Evolutionary conservation across 2,888 invertebrate species (phyloP).

Genomic region (Xanthia icteritia): DNA sequence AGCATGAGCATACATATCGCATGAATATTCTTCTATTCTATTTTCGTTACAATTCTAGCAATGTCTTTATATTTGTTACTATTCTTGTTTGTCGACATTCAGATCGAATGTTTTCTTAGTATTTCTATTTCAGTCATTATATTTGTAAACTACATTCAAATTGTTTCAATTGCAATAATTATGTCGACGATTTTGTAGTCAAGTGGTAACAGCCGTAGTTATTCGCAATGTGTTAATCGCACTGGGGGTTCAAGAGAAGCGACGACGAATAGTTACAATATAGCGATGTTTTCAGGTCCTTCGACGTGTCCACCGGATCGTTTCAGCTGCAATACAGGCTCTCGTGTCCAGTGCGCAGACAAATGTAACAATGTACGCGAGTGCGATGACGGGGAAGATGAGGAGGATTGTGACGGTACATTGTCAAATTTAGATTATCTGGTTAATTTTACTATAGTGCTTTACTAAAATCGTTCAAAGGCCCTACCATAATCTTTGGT

Average conservation of each 20-base stretch:
- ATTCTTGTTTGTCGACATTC: slow-evolving; percentile 25
- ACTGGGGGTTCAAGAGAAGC: slow-evolving; percentile 18
- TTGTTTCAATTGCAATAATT: background rate
- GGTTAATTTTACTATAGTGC: background rate
- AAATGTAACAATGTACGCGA: slow-evolving; percentile 87
- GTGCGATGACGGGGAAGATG: slow-evolving; percentile 91
- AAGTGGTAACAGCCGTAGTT: slow-evolving; percentile 52
- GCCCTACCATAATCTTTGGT: background rate
- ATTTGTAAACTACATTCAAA: background rate
- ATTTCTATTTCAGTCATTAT: slow-evolving; percentile 19
- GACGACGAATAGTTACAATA: slow-evolving; percentile 1
- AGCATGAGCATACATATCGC: slow-evolving; percentile 57
- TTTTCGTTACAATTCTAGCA: slow-evolving; percentile 7
- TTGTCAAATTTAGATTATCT: slow-evolving; percentile 4
- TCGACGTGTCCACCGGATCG: slow-evolving; percentile 72
- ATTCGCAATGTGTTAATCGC: slow-evolving; percentile 53
- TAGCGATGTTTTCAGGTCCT: slow-evolving; percentile 70
- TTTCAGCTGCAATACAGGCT: slow-evolving; percentile 74
- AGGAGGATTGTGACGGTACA: slow-evolving; percentile 87
- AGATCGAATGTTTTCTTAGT: slow-evolving; percentile 9
- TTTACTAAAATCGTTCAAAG: slow-evolving; percentile 4
- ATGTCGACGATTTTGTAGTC: slow-evolving; percentile 5
- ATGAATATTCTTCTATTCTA: slow-evolving; percentile 30
- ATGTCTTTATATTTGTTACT: slow-evolving; percentile 9
- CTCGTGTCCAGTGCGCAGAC: slow-evolving; percentile 73